Percentiles rank a stretch among this genome's conserved stretches.
Evolutionary conservation across 2,797 vertebrate species (phyloP).

Genomic region (Notoglanidium macrostoma): DNA sequence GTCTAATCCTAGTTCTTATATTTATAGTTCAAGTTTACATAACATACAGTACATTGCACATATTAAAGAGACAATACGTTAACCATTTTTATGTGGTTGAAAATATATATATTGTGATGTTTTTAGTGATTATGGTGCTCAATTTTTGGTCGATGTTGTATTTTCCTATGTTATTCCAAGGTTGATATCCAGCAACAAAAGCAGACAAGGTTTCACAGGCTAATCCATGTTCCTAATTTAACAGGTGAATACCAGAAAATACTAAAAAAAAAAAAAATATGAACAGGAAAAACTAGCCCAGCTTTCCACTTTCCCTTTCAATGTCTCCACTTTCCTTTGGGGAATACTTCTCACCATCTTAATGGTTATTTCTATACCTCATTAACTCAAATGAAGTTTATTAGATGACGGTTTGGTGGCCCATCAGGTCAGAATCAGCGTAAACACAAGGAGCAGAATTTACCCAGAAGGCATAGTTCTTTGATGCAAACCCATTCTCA

Average conservation of each 20-base stretch:
- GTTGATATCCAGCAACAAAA: background rate
- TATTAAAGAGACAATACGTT: background rate
- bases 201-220: background rate
- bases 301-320: background rate
- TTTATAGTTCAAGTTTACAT: background rate
- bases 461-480: background rate
- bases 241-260: background rate
- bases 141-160: background rate
- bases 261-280: background rate
- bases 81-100: background rate
- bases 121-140: background rate
- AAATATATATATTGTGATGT: background rate
- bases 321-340: background rate
- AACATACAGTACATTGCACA: background rate
- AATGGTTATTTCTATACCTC: constrained; percentile 1
- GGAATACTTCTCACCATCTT: background rate
- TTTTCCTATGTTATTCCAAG: background rate
- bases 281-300: background rate
- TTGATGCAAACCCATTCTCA: background rate
- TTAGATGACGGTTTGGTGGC: background rate
- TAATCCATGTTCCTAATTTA: too few species aligned
- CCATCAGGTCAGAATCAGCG: background rate
- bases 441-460: background rate
- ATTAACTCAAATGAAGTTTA: constrained; percentile 19
- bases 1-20: background rate